These are phyloP conservation scores for Vulpes vulpes DNA, from an alignment of 2,113 vertebrate species.

Conservation along the genomic window DNA sequence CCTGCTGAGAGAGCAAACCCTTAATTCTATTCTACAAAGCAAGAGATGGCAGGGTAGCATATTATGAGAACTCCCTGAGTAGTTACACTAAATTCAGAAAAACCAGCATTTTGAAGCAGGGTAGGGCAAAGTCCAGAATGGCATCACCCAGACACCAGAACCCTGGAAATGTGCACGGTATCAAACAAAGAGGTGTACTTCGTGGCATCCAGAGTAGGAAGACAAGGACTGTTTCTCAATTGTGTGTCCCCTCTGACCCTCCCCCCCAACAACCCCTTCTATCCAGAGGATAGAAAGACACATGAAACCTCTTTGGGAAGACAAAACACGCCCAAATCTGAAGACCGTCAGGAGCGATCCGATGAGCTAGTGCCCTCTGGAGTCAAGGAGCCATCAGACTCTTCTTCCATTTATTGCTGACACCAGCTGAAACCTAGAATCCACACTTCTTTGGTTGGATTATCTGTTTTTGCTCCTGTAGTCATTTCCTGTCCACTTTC, in stretches of 20 bases:
- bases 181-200: fast-evolving
- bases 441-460: not conserved
- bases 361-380: not conserved
- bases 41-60: fast-evolving
- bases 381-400: not conserved
- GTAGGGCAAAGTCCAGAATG: not conserved
- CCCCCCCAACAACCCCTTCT: not conserved
- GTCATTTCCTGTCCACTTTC: constrained; percentile 43
- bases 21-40: not conserved
- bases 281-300: not conserved
- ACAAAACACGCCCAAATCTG: not conserved
- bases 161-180: fast-evolving
- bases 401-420: not conserved
- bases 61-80: not conserved
- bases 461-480: not conserved
- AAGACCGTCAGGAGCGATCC: not conserved
- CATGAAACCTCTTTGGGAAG: not conserved
- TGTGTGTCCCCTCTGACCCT: not conserved
- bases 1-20: not conserved
- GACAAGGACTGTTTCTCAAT: not conserved
- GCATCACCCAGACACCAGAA: not conserved
- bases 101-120: not conserved
- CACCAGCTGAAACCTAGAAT: not conserved
- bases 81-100: not conserved
- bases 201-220: not conserved